phyloP scores from a whole-genome alignment of 2,113 vertebrate species.

The Ursus arctos region DNA sequence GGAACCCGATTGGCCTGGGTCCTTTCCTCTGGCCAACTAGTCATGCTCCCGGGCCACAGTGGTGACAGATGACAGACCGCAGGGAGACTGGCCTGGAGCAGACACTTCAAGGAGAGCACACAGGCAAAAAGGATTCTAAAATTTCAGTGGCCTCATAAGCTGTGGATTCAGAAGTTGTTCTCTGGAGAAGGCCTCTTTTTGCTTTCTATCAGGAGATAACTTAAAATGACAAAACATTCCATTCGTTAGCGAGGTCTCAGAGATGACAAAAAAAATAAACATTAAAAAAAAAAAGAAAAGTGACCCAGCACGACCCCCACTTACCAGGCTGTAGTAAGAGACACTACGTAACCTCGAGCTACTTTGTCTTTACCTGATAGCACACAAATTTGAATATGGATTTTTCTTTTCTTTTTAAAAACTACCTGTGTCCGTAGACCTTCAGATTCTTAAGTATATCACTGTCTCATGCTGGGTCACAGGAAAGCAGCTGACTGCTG shows the following conservation, averaged over 20 bases:
- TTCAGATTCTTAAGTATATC: neutral
- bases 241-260: neutral
- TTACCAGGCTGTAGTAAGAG: neutral
- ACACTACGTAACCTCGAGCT: neutral
- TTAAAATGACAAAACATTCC: slow-evolving; percentile 5
- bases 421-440: neutral
- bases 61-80: neutral
- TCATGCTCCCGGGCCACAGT: fast-evolving
- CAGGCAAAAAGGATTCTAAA: neutral
- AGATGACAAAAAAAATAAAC: neutral
- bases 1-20: neutral
- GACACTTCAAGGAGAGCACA: neutral
- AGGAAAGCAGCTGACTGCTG: neutral
- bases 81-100: neutral
- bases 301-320: neutral
- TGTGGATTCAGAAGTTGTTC: neutral
- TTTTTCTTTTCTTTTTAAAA: neutral
- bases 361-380: neutral
- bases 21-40: neutral
- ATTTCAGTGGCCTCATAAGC: neutral
- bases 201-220: neutral
- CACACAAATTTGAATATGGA: neutral
- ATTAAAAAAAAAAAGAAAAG: neutral
- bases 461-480: neutral
- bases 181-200: neutral